Evolutionary conservation across 1,140 invertebrate genomes (phyloP).

Genomic region (Arion vulgaris): DNA sequence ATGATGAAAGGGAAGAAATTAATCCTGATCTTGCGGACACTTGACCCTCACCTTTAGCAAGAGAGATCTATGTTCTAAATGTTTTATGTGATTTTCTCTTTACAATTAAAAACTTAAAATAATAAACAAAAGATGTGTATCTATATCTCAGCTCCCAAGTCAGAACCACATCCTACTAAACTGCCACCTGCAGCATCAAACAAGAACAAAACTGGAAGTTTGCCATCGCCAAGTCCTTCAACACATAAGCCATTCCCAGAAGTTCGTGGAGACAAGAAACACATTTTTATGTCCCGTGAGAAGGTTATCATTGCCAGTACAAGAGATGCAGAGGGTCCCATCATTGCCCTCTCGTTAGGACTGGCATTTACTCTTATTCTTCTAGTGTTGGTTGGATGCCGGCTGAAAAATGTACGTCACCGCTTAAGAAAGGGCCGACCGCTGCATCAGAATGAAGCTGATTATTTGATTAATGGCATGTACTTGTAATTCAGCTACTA

Average conservation of each 20-base stretch:
- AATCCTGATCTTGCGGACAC: too few species aligned
- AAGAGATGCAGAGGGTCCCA: constrained; percentile 78
- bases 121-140: too few species aligned
- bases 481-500: constrained; percentile 80
- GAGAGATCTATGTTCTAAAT: too few species aligned
- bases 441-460: constrained; percentile 92
- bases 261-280: neutral
- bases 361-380: constrained; percentile 82
- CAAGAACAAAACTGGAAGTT: neutral
- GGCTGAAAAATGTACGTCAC: constrained; percentile 82
- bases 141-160: neutral
- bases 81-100: too few species aligned
- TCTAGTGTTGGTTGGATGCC: constrained; percentile 85
- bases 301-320: constrained; percentile 55
- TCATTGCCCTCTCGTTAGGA: constrained; percentile 86
- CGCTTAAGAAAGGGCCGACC: constrained; percentile 84
- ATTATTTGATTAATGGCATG: constrained; percentile 98
- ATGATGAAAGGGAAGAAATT: too few species aligned
- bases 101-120: too few species aligned
- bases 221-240: neutral
- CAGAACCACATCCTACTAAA: neutral
- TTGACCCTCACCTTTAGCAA: too few species aligned
- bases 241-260: neutral
- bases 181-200: neutral
- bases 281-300: constrained; percentile 45